Evolutionary conservation across 2,888 invertebrate species (phyloP).

Genomic region (Chymomyza amoena): DNA sequence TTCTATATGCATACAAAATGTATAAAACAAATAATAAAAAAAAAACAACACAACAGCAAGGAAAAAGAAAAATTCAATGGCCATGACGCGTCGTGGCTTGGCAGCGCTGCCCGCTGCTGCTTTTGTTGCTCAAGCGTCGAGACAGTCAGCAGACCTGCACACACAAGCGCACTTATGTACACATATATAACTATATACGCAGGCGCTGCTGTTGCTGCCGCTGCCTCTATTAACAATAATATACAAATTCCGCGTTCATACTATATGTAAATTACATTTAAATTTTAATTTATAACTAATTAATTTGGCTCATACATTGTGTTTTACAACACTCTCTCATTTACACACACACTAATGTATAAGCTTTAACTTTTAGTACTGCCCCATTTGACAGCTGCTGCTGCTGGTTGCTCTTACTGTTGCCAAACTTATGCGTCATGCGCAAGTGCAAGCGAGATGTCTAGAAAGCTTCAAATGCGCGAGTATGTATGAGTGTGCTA

Average conservation of each 20-base stretch:
- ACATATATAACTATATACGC: constrained; percentile 1
- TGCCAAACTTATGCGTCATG: constrained; percentile 36
- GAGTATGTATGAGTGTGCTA: constrained; percentile 22
- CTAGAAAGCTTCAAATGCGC: neutral
- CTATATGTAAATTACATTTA: constrained; percentile 53
- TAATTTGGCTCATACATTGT: constrained; percentile 36
- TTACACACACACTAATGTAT: constrained; percentile 30
- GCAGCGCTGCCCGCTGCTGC: constrained; percentile 40
- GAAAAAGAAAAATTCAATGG: constrained; percentile 65
- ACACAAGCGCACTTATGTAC: constrained; percentile 15
- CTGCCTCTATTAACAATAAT: constrained; percentile 27
- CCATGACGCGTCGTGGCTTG: constrained; percentile 58
- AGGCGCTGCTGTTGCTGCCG: neutral
- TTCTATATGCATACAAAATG: constrained; percentile 39
- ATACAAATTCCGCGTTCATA: constrained; percentile 32
- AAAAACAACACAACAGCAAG: constrained; percentile 4
- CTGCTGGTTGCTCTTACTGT: constrained; percentile 25
- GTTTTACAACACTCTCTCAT: constrained; percentile 57
- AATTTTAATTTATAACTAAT: constrained; percentile 61
- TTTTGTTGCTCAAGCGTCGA: constrained; percentile 44
- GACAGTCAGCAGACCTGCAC: constrained; percentile 53
- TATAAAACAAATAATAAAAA: constrained; percentile 13
- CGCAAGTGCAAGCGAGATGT: constrained; percentile 45
- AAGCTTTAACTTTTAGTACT: constrained; percentile 49
- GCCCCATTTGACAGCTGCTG: constrained; percentile 60